Percentiles rank a stretch among this genome's conserved stretches.
phyloP scores from a whole-genome alignment of 2,113 vertebrate species.

The Lasiurus borealis region DNA sequence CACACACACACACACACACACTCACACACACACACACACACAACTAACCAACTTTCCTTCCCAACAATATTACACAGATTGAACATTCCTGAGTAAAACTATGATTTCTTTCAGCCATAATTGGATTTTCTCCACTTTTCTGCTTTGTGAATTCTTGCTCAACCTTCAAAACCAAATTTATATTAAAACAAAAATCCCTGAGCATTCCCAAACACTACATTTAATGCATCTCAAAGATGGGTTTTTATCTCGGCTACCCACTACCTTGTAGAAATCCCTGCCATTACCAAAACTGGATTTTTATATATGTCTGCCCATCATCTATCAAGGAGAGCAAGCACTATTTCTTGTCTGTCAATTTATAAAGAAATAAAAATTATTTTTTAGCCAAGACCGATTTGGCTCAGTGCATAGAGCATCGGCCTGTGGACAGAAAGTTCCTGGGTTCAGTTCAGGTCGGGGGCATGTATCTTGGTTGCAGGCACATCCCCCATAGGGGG shows the following conservation, averaged over 20 bases:
- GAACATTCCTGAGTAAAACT: neutral
- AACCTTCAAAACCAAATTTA: neutral
- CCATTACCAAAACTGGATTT: neutral
- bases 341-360: neutral
- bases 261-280: neutral
- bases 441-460: no score
- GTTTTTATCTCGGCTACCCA: neutral
- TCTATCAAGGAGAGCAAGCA: neutral
- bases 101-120: neutral
- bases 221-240: neutral
- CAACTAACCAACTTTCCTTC: neutral
- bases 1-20: neutral
- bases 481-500: no score
- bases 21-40: neutral
- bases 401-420: no score
- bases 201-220: neutral
- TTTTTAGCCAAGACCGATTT: no score
- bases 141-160: neutral
- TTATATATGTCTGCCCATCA: neutral
- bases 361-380: slow-evolving; percentile 31
- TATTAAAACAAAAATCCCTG: neutral
- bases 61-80: neutral
- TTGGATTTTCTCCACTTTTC: neutral
- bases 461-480: no score
- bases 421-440: no score